Evolutionary conservation across 1,140 invertebrate species (phyloP), one percentile per base, ranked within the genome.

Genomic region (Caerostris extrusa): DNA sequence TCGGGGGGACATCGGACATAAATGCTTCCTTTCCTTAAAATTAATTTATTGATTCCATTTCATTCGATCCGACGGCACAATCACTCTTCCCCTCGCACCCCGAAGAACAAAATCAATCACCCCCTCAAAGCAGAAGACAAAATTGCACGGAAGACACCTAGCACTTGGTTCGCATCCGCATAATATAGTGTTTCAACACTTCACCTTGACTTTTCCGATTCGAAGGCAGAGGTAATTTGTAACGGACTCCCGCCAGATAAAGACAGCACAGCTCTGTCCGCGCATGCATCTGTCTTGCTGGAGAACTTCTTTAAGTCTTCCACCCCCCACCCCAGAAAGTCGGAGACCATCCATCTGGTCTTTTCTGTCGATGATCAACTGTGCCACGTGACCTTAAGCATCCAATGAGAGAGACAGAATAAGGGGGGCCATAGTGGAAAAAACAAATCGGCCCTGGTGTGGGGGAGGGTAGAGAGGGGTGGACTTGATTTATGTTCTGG

Each of bases 311-410:
- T 91, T 64, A 77, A 83, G 58, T 77, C 53, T 34, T 77, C 69
- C 50, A 34, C 58, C 12, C 71, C 50, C 34, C 7, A 5, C 55
- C 81, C 17, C 19, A 50, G 57, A 60, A 58, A 87, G 53, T 55
- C 60, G 7, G 69, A 19, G 61, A 90, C 60, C 90, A 93, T 93
- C 85, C 92, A 88, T 93, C 92, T 89, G 19, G 34, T 87, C 57
- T 93, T 77, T 82, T 89, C 92, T 89, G 92, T 82, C 85, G 92
- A 93, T 93, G 92, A 89, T 88, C 85, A 87, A 93, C 81, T 61
- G 64, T 87, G 92, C 81, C 92, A 93, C 92, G 92, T 93, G 92
- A 89, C 92, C 92, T 64, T 89, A 71, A 71, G 60, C 85, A 82
- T 93, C 92, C 92, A 93, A 93, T 81, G 92, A 69, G 77, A 77